Conservation (phyloP, 2,797 vertebrate species). For the Spinus olivaceus region DNA sequence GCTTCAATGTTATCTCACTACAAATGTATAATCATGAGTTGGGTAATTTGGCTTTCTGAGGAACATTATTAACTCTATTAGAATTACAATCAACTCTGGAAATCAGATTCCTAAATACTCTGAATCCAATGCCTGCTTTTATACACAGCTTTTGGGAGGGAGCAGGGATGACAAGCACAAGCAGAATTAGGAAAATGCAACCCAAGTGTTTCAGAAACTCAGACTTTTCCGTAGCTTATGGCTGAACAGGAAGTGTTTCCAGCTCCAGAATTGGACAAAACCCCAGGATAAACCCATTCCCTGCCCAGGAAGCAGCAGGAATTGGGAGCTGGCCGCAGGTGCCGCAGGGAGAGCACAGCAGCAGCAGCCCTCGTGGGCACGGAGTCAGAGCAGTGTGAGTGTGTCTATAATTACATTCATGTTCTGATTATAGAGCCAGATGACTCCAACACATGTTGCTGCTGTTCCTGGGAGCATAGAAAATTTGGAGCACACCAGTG, state of each 20-base stretch:
- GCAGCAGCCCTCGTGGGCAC: background rate
- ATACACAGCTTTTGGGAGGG: background rate
- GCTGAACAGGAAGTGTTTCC: background rate
- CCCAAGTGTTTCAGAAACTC: background rate
- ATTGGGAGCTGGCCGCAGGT: rapidly evolving
- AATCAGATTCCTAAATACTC: background rate
- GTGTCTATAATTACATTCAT: background rate
- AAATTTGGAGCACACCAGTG: background rate
- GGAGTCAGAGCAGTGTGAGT: background rate
- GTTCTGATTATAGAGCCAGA: conserved; percentile 25
- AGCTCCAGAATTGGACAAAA: background rate
- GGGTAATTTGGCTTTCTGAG: background rate
- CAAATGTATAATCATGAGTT: background rate
- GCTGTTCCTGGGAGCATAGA: conserved; percentile 21
- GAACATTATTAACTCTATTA: background rate
- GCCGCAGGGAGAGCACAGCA: rapidly evolving
- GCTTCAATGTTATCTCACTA: background rate
- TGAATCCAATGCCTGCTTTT: background rate
- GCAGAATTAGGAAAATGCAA: background rate
- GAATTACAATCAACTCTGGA: background rate
- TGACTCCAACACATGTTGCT: conserved; percentile 49
- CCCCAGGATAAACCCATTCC: background rate
- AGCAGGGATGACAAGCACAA: background rate
- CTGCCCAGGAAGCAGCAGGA: background rate
- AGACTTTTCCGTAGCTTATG: background rate